Conservation (phyloP, 2,888 invertebrate species). For the Apocheima hispidaria region DNA sequence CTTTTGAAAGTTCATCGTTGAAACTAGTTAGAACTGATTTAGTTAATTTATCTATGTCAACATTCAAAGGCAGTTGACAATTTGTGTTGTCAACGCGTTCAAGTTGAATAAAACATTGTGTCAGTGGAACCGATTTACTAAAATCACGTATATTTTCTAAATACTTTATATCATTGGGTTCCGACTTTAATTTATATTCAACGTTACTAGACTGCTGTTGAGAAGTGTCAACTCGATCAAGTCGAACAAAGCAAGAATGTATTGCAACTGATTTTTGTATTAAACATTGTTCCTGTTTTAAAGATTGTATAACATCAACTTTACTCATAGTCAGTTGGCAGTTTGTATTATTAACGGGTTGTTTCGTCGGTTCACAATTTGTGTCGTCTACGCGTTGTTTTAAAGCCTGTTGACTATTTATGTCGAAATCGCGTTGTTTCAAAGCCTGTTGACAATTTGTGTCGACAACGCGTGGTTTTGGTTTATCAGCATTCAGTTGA, state of each 20-base stretch:
- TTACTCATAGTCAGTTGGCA: background rate
- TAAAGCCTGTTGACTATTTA: background rate
- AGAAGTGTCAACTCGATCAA: background rate
- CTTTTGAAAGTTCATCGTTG: background rate
- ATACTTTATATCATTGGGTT: background rate
- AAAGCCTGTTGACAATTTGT: background rate
- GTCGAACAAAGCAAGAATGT: constrained; percentile 2
- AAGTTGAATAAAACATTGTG: constrained; percentile 5
- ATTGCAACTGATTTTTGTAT: background rate
- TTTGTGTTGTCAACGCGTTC: background rate
- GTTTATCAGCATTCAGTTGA: background rate
- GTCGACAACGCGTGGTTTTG: background rate
- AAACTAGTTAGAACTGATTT: background rate
- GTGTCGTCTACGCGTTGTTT: background rate
- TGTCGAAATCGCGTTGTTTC: background rate
- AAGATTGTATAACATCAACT: background rate
- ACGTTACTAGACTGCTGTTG: background rate
- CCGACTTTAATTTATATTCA: background rate
- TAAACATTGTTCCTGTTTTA: background rate
- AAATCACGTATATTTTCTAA: background rate
- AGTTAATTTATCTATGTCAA: background rate
- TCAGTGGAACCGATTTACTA: background rate
- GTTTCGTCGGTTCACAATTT: background rate
- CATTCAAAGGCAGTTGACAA: background rate
- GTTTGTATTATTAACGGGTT: background rate